These are phyloP conservation scores for Archocentrus centrarchus DNA, from an alignment of 2,113 vertebrate species.

Conservation along the genomic window DNA sequence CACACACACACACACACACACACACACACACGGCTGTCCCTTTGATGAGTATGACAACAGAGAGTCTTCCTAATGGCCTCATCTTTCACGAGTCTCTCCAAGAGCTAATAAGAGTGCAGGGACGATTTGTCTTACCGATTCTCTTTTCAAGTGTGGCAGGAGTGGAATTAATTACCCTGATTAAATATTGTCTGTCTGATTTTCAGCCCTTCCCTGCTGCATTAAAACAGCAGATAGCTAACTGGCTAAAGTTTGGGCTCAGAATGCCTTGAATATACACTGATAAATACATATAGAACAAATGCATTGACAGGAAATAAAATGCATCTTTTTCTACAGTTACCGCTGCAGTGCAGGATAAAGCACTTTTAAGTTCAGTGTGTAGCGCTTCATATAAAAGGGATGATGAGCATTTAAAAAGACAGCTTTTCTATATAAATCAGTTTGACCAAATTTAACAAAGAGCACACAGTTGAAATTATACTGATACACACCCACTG, in stretches of 20 bases:
- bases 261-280: slow-evolving; percentile 53
- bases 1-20: too few species aligned
- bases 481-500: neutral
- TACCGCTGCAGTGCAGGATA: slow-evolving; percentile 10
- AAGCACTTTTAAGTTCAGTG: slow-evolving; percentile 19
- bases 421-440: neutral
- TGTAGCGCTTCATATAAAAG: neutral
- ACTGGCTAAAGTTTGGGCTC: slow-evolving; percentile 40
- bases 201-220: neutral
- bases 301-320: slow-evolving; percentile 23
- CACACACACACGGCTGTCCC: slow-evolving; percentile 57
- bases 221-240: slow-evolving; percentile 2
- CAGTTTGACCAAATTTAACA: neutral
- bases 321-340: slow-evolving; percentile 9
- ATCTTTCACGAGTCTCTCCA: slow-evolving; percentile 73
- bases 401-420: slow-evolving; percentile 17
- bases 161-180: slow-evolving; percentile 81
- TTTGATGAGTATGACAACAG: slow-evolving; percentile 69
- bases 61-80: slow-evolving; percentile 69
- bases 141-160: slow-evolving; percentile 73
- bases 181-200: slow-evolving; percentile 79
- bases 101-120: slow-evolving; percentile 76
- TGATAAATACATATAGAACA: slow-evolving; percentile 27
- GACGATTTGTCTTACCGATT: slow-evolving; percentile 79
- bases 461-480: neutral